Percentiles rank a stretch among this genome's conserved stretches.
These are phyloP conservation scores for Hesperophylax magnus DNA, from an alignment of 1,140 invertebrate species.

Conservation along the genomic window DNA sequence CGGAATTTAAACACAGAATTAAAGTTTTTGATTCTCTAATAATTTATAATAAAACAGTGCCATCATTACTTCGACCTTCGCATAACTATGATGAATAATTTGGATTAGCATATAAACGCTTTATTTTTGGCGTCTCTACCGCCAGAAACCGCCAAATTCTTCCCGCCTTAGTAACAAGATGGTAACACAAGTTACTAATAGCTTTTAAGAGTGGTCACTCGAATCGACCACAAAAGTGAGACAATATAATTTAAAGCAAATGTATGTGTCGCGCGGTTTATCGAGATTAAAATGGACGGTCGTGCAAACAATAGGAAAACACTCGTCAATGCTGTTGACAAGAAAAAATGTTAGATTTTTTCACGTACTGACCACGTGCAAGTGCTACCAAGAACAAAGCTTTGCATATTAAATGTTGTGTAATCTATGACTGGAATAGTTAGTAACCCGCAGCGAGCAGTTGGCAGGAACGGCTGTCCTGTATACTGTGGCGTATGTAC, in stretches of 20 bases:
- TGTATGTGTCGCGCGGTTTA: no score
- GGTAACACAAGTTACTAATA: not conserved
- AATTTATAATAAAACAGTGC: slow-evolving; percentile 2
- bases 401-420: no score
- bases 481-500: no score
- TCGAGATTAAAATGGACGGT: slow-evolving; percentile 7
- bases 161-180: not conserved
- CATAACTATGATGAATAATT: not conserved
- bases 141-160: no score
- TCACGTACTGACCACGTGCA: slow-evolving; percentile 26
- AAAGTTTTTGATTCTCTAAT: not conserved
- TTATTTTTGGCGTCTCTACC: not conserved
- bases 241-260: no score
- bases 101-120: slow-evolving; percentile 26
- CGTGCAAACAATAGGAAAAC: slow-evolving; percentile 35
- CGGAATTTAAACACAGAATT: no score
- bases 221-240: no score
- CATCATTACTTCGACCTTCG: not conserved
- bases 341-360: slow-evolving; percentile 18
- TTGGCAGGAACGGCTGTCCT: not conserved
- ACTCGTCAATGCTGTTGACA: slow-evolving; percentile 13
- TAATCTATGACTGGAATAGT: slow-evolving; percentile 22
- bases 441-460: not conserved
- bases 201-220: not conserved
- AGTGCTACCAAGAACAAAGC: not conserved